These are phyloP conservation scores for Chelonus formosanus DNA, from an alignment of 2,888 invertebrate species.

Conservation along the genomic window DNA sequence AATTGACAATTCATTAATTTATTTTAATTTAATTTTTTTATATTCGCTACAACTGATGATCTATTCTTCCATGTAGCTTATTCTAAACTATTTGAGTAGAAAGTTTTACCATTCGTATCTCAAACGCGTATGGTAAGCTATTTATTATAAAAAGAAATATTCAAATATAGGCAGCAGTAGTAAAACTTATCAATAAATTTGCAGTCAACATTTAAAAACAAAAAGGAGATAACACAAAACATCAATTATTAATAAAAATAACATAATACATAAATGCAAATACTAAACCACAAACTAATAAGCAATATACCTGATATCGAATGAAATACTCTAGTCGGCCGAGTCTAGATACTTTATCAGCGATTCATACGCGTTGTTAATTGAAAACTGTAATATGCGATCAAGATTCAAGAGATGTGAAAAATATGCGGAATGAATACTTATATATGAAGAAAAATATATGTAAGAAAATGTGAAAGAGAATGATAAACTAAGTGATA, in stretches of 20 bases:
- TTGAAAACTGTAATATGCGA: background rate
- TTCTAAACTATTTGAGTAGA: constrained; percentile 52
- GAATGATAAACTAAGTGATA: constrained; percentile 31
- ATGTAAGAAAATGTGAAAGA: constrained; percentile 28
- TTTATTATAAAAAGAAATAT: constrained; percentile 31
- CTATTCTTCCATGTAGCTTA: constrained; percentile 62
- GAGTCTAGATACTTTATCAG: constrained; percentile 30
- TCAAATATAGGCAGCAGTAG: constrained; percentile 27
- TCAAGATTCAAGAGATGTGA: constrained; percentile 1
- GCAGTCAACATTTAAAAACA: constrained; percentile 23
- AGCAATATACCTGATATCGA: constrained; percentile 59
- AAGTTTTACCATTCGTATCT: constrained; percentile 20
- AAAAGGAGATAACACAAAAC: constrained; percentile 6
- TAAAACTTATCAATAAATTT: constrained; percentile 25
- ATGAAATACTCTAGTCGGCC: constrained; percentile 57
- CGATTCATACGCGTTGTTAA: constrained; percentile 9
- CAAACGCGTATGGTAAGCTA: constrained; percentile 18
- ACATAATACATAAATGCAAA: too few relatives aligned
- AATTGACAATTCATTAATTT: constrained; percentile 7
- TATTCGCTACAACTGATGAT: constrained; percentile 58
- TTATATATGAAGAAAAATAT: background rate
- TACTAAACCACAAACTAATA: constrained; percentile 34
- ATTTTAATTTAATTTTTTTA: constrained; percentile 42
- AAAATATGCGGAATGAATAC: constrained; percentile 12
- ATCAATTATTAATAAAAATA: constrained; percentile 25